Conservation (phyloP, 2,888 invertebrate species). For the Ochropacha duplaris region DNA sequence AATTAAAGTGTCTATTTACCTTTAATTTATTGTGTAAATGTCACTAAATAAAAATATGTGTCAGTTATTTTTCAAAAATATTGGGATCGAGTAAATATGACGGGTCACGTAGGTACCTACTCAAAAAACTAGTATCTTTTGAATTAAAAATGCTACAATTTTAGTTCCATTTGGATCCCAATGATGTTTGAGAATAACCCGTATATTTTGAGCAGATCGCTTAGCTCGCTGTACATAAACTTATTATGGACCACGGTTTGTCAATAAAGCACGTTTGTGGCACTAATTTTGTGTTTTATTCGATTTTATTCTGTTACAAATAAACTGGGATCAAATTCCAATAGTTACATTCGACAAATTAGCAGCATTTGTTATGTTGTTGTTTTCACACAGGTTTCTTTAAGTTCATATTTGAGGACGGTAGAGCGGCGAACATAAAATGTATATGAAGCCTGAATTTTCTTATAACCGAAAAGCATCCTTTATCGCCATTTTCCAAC, state of each 20-base stretch:
- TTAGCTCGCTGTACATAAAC: slow-evolving; percentile 62
- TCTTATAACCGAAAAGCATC: neutral
- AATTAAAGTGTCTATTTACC: slow-evolving; percentile 34
- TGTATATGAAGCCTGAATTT: neutral
- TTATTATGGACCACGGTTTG: slow-evolving; percentile 56
- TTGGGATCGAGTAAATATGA: slow-evolving; percentile 9
- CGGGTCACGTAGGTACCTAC: no score
- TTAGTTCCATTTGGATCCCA: neutral
- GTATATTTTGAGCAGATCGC: slow-evolving; percentile 30
- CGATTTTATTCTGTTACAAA: no score
- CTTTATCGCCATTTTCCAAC: neutral
- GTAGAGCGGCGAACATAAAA: neutral
- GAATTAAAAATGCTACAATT: no score
- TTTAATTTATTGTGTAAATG: slow-evolving; percentile 36
- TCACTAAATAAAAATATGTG: slow-evolving; percentile 23
- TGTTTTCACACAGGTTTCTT: no score
- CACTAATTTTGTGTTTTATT: slow-evolving; percentile 58
- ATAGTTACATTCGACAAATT: no score
- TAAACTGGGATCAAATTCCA: no score
- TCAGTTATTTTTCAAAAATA: slow-evolving; percentile 15
- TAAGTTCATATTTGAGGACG: slow-evolving; percentile 11
- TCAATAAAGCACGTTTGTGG: slow-evolving; percentile 80
- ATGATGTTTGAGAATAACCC: slow-evolving; percentile 4
- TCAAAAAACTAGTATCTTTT: no score
- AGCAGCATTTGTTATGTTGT: no score